Conservation (phyloP, 2,797 vertebrate genomes). For the Iguana delicatissima region DNA sequence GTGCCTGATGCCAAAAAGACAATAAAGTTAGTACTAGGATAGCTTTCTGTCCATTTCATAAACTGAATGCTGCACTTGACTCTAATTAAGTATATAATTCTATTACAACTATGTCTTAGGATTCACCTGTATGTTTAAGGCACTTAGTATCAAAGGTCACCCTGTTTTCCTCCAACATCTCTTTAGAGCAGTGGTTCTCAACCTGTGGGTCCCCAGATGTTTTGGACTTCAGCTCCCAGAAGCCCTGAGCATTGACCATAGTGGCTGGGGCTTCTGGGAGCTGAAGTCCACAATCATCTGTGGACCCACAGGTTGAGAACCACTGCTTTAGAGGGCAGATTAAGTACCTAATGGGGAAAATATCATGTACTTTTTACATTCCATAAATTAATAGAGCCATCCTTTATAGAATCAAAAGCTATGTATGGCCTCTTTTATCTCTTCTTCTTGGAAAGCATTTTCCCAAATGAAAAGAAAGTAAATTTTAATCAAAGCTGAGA, state of each 20-base stretch:
- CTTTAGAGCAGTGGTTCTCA: too few relatives aligned
- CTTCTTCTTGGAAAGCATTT: background rate
- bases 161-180: background rate
- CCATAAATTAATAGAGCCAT: background rate
- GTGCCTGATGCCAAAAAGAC: background rate
- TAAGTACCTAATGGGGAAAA: background rate
- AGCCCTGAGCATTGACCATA: too few relatives aligned
- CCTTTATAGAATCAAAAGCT: background rate
- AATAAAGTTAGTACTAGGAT: background rate
- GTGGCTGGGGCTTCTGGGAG: too few relatives aligned
- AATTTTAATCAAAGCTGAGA: slow-evolving; percentile 13
- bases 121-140: background rate
- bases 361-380: background rate
- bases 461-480: background rate
- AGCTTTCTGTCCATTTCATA: background rate
- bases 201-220: too few relatives aligned
- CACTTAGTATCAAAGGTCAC: background rate
- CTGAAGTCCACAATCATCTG: too few relatives aligned
- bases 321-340: background rate
- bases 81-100: background rate
- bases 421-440: background rate
- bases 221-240: too few relatives aligned
- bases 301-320: too few relatives aligned
- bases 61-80: background rate
- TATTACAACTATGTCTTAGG: background rate